These are phyloP conservation scores for Melipona quadrifasciata DNA, from an alignment of 1,140 invertebrate genomes.

Conservation along the genomic window DNA sequence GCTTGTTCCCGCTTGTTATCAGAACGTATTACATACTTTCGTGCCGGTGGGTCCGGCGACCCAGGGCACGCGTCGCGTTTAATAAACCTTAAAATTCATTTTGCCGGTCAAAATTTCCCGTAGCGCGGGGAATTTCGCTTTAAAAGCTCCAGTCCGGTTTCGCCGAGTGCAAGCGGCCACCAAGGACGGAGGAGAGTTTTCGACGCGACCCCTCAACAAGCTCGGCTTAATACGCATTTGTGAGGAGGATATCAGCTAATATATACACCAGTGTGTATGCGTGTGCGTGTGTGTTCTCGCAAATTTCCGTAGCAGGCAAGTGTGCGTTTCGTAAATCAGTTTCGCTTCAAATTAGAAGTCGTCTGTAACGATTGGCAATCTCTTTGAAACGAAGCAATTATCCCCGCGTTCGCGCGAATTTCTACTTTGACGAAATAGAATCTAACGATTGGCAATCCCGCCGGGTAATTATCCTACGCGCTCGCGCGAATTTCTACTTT, in stretches of 20 bases:
- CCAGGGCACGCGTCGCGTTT: neutral
- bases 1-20: neutral
- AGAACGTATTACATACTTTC: neutral
- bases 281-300: neutral
- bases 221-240: constrained; percentile 8
- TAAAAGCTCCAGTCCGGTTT: neutral
- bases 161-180: neutral
- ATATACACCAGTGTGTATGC: neutral
- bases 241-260: neutral
- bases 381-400: no score
- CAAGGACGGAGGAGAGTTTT: neutral
- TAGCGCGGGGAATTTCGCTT: neutral
- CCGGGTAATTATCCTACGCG: no score
- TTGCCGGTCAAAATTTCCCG: neutral
- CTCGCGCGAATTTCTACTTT: no score
- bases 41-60: neutral
- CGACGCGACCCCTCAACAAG: neutral
- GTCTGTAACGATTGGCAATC: no score
- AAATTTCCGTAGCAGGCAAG: neutral
- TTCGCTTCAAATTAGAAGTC: no score
- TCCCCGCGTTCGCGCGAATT: no score
- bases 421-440: no score
- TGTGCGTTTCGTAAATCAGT: neutral
- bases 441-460: no score
- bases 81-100: constrained; percentile 11